Evolutionary conservation across 2,113 vertebrate species (phyloP).

Genomic region (Chaenocephalus aceratus): DNA sequence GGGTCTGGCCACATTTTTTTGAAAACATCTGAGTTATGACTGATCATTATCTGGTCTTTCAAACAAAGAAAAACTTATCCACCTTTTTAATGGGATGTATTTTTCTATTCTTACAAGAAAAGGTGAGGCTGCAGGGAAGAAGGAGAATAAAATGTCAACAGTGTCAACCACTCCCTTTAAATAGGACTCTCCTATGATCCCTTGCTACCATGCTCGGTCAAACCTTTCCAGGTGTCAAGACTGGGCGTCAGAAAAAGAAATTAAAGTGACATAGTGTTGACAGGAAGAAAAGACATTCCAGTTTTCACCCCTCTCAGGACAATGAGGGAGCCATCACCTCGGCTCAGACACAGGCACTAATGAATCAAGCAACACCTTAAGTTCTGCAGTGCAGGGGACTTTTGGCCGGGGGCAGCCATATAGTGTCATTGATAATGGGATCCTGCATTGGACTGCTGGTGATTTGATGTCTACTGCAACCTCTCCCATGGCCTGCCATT

Average conservation of each 20-base stretch:
- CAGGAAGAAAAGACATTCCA: slow-evolving; percentile 88
- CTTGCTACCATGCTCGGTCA: slow-evolving; percentile 77
- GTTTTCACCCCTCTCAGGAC: slow-evolving; percentile 88
- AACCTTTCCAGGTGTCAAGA: slow-evolving; percentile 87
- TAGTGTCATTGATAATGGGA: slow-evolving; percentile 93
- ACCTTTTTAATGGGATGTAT: slow-evolving; percentile 53
- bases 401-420: slow-evolving; percentile 88
- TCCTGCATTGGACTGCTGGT: slow-evolving; percentile 83
- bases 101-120: slow-evolving; percentile 71
- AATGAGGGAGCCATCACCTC: slow-evolving; percentile 89
- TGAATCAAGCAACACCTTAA: slow-evolving; percentile 97
- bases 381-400: slow-evolving; percentile 88
- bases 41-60: slow-evolving; percentile 78
- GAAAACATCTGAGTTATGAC: slow-evolving; percentile 75
- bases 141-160: slow-evolving; percentile 87
- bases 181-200: slow-evolving; percentile 84
- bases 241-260: slow-evolving; percentile 87
- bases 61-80: slow-evolving; percentile 63
- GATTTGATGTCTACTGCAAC: slow-evolving; percentile 88
- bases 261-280: slow-evolving; percentile 93
- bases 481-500: slow-evolving; percentile 89
- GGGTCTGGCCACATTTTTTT: slow-evolving; percentile 60
- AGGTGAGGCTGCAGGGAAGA: slow-evolving; percentile 61
- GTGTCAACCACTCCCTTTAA: slow-evolving; percentile 86
- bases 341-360: slow-evolving; percentile 91